Evolutionary conservation across 2,888 invertebrate genomes (phyloP).

Genomic region (Keiferia lycopersicella): DNA sequence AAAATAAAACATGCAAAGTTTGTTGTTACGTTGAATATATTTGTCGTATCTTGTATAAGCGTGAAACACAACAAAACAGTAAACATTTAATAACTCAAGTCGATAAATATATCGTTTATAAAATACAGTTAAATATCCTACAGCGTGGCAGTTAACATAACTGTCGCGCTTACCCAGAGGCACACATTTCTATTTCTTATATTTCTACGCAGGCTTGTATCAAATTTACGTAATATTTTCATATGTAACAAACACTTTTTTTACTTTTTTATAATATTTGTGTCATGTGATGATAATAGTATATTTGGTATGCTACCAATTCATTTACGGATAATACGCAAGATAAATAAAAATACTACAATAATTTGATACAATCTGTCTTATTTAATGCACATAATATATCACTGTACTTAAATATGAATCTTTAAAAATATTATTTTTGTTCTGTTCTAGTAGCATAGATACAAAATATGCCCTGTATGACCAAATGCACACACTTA

Average conservation of each 20-base stretch:
- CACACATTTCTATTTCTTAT: constrained; percentile 45
- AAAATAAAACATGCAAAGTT: constrained; percentile 3
- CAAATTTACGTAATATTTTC: background rate
- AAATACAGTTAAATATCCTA: constrained; percentile 39
- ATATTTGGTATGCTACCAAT: background rate
- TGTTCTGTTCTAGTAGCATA: constrained; percentile 8
- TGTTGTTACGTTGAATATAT: constrained; percentile 16
- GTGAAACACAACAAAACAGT: constrained; percentile 33
- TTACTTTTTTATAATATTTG: background rate
- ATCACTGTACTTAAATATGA: constrained; percentile 27
- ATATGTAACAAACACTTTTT: background rate
- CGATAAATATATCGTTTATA: constrained; percentile 19
- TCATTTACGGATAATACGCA: background rate
- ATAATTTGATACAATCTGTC: constrained; percentile 23
- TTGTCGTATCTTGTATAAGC: constrained; percentile 16
- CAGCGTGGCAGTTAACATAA: constrained; percentile 67
- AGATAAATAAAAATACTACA: background rate
- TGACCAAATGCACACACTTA: constrained; percentile 3
- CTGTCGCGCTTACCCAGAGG: constrained; percentile 58
- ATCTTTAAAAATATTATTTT: background rate
- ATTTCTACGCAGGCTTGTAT: background rate
- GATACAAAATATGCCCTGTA: constrained; percentile 17
- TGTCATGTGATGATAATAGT: background rate
- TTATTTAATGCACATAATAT: constrained; percentile 32
- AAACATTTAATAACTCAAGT: constrained; percentile 24